Conservation (phyloP, 2,113 vertebrate genomes). For the Pholis gunnellus region DNA sequence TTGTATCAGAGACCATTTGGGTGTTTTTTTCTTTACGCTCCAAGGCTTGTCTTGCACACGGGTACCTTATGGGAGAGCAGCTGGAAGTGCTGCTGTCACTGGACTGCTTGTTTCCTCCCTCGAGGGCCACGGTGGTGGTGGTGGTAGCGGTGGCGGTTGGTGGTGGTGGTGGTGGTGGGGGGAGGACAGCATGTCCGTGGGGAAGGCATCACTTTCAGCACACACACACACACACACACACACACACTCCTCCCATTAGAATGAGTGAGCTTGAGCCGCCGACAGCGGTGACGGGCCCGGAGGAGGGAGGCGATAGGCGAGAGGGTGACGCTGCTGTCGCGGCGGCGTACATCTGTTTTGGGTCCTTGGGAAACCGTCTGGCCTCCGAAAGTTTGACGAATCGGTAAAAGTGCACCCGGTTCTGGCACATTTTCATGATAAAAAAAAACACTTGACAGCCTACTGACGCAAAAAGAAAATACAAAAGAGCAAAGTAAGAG, state of each 20-base stretch:
- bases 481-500: not conserved
- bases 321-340: slow-evolving; percentile 14
- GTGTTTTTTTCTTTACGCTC: slow-evolving; percentile 3
- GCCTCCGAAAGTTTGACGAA: slow-evolving; percentile 42
- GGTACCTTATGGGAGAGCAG: slow-evolving; percentile 64
- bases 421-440: slow-evolving; percentile 48
- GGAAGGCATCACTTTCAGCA: slow-evolving; percentile 54
- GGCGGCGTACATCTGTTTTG: slow-evolving; percentile 60
- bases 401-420: slow-evolving; percentile 15
- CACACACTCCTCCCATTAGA: slow-evolving; percentile 59
- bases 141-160: slow-evolving; percentile 15
- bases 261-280: slow-evolving; percentile 61
- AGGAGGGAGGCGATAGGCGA: slow-evolving; percentile 22
- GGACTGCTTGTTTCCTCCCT: slow-evolving; percentile 40
- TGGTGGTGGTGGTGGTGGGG: slow-evolving; percentile 20
- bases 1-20: slow-evolving; percentile 34
- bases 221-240: slow-evolving; percentile 5
- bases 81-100: slow-evolving; percentile 61
- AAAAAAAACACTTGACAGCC: slow-evolving; percentile 53
- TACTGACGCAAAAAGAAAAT: not conserved
- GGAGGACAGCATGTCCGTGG: slow-evolving; percentile 58
- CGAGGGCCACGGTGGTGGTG: slow-evolving; percentile 25
- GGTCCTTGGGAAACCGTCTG: slow-evolving; percentile 41
- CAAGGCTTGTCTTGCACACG: slow-evolving; percentile 25
- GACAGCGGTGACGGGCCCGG: slow-evolving; percentile 67